Base-by-base conservation (phyloP, 64 coral and sea anemone genomes). In the Montipora foliosa region DNA sequence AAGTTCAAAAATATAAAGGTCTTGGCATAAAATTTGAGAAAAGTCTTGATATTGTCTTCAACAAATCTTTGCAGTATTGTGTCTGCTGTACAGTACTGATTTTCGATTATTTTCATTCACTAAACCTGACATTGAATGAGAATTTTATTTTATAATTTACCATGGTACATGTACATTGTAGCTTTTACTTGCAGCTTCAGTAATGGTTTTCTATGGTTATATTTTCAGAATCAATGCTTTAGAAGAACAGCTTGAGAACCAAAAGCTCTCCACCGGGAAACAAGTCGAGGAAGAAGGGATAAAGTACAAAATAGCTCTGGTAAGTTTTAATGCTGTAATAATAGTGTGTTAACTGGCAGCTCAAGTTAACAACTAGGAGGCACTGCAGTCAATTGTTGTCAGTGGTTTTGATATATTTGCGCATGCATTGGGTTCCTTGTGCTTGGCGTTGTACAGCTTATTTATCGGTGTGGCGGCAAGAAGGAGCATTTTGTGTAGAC, bases 161-260 rank as follows among this genome's bases (percentile, higher is more conserved):
- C 53, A 37, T 37, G 37, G 37, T 37, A 37, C 37, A 37, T 37
- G 37, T 9, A 14, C 11, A 67, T 24, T 5, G 10, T 74, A 29
- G 24, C n/a, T 7, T 74, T 74, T 74, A 21, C 70, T 74, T 74
- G 70, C 5, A 3, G 14, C 14, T 12, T 16, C 61, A 64, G 61
- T 64, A 64, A 15, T 17, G 58, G 3, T 0, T 67, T 17, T 78
- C 5, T 19, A 11, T 72, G 5, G 15, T 62, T 21, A 88, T 45
- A 14, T 69, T 91, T 94, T 12, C 70, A 99, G 98, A 86, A 99
- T 99, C 79, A 99, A 99, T 85, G 98, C 95, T 13, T 79, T 99
- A 84, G 98, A 99, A 81, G 98, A 99, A 76, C 95, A 96, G 37
- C 57, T 99, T 14, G 92, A 96, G 7, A 92, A 75, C n/a, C 98